Base-by-base conservation (phyloP, 2,888 invertebrate species). In the Tuberolachnus salignus region DNA sequence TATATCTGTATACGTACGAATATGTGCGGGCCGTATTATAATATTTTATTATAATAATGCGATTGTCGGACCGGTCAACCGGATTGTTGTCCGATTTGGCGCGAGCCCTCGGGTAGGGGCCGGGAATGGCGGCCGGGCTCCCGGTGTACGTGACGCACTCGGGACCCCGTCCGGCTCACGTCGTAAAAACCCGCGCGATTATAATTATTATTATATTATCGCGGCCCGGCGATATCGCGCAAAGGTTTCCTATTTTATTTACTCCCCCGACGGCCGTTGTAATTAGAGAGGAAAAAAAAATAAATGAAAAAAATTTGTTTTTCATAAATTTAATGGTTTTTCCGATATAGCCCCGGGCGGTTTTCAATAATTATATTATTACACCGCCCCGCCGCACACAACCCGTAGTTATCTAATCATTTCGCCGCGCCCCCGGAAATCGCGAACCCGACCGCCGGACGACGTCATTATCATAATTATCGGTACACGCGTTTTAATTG, bases 21-120 rank as follows among this genome's bases (percentile, higher is more conserved):
- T 14, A 13, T 44, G 2, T 19, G 42, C 49, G 61, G 16, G 61
- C 16, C 3, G 11, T 9, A 21, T n/a, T 21, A 16, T 61, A 34
- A n/a, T n/a, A n/a, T 51, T 42, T 53, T 44, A 66, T 74, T 66
- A 66, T 75, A 46, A 66, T 74, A 74, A 75, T 46, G 66, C 66
- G 74, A 75, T 75, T 75, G 74, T 64, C 64, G 44, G 64, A 53
- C 64, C 66, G 74, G 74, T 75, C 74, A 66, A 75, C 46, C 74
- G 66, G 66, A 66, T 66, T 55, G 74, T 44, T 19, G 66, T 8
- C 44, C 53, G 44, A 44, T 66, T 55, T 53, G 23, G 74, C 11
- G 64, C 55, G 53, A 64, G 19, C 53, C 42, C 53, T 42, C 44
- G 66, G 66, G 74, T 73, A 51, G 34, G n/a, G n/a, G n/a, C n/a